phyloP scores from a whole-genome alignment of 2,797 vertebrate genomes.

The Pantherophis vulpinus region DNA sequence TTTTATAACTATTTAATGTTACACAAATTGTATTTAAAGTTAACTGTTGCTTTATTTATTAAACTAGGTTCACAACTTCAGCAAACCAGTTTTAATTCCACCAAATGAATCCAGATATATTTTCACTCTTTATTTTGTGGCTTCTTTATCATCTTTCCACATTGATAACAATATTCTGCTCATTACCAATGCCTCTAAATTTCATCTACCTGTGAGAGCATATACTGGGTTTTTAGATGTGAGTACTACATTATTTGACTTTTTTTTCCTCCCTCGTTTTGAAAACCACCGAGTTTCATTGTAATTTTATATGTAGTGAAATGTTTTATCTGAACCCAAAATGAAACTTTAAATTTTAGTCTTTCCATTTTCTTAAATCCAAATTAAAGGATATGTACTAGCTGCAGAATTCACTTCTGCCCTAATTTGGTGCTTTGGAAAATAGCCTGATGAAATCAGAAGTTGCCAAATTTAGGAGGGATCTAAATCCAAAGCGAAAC shows the following conservation, averaged over 20 bases:
- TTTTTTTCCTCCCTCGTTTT: neutral
- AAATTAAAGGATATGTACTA: neutral
- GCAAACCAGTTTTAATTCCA: conserved; percentile 85
- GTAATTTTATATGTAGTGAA: neutral
- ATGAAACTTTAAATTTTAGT: neutral
- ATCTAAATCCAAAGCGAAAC: neutral
- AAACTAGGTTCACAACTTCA: conserved; percentile 92
- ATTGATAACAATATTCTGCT: conserved; percentile 97
- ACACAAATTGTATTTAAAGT: neutral
- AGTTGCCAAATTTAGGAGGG: neutral
- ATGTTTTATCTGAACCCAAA: neutral
- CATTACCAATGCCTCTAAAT: conserved; percentile 96
- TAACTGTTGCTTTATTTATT: conserved; percentile 55
- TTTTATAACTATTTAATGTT: conserved; percentile 3
- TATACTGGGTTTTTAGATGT: conserved; percentile 98
- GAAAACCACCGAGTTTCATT: neutral
- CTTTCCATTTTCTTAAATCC: neutral
- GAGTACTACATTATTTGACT: conserved; percentile 61
- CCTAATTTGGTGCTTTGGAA: neutral
- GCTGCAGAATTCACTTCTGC: neutral
- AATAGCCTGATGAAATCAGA: neutral
- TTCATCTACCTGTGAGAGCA: conserved; percentile 92
- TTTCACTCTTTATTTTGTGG: conserved; percentile 91
- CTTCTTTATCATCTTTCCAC: conserved; percentile 89
- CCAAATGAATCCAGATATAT: conserved; percentile 89